Percentiles rank a stretch among this genome's conserved stretches.
Conservation (phyloP, 2,888 invertebrate species). For the Anthoptus insignis region DNA sequence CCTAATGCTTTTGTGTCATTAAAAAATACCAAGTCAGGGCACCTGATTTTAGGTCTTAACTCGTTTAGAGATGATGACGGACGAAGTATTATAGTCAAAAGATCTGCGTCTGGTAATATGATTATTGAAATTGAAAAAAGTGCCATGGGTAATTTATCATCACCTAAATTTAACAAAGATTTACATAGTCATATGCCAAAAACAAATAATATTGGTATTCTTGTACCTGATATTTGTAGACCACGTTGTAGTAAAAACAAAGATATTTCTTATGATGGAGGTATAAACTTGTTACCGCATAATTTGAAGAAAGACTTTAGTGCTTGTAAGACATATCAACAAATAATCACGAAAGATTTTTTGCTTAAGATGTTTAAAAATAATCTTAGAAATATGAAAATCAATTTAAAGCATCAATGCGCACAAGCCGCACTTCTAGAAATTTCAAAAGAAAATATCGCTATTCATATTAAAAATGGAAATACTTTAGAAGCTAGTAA, state of each 20-base stretch:
- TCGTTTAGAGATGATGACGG: conserved; percentile 22
- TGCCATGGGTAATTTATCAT: conserved; percentile 12
- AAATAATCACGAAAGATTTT: not conserved
- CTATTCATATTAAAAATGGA: conserved; percentile 19
- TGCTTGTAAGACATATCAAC: not conserved
- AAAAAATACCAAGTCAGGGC: conserved; percentile 54
- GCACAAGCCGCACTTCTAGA: conserved; percentile 4
- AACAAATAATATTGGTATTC: not conserved
- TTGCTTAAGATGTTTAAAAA: conserved; percentile 20
- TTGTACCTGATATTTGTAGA: not conserved
- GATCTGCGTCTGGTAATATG: conserved; percentile 38
- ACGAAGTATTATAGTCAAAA: conserved; percentile 34
- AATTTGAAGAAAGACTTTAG: conserved; percentile 4
- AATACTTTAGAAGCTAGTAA: not conserved
- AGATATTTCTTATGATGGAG: not conserved
- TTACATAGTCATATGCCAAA: not conserved
- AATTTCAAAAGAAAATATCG: conserved; percentile 31
- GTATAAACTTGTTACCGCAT: conserved; percentile 2
- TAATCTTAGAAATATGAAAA: conserved; percentile 2
- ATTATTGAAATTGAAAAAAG: conserved; percentile 44
- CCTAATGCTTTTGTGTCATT: conserved; percentile 50
- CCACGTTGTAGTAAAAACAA: conserved; percentile 8
- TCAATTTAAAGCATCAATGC: conserved; percentile 7
- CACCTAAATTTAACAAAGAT: conserved; percentile 10
- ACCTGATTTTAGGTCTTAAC: conserved; percentile 54